phyloP scores from a whole-genome alignment of 2,113 vertebrate genomes.

The Strix aluco region DNA sequence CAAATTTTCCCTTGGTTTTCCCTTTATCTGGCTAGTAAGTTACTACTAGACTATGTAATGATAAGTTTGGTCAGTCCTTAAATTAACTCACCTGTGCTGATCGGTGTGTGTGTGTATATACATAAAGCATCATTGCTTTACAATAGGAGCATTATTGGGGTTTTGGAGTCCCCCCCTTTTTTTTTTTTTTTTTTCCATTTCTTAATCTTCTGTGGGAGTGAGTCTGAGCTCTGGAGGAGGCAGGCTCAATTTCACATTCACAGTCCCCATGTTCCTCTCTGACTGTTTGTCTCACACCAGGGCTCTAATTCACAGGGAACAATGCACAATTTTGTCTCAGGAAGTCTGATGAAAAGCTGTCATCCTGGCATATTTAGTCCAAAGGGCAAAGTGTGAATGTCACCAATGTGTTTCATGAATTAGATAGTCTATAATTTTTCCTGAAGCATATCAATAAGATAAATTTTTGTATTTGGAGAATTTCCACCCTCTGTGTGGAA shows the following conservation, averaged over 20 bases:
- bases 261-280: fast-evolving
- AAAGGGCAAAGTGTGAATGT: neutral
- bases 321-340: neutral
- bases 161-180: neutral
- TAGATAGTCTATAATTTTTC: neutral
- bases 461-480: neutral
- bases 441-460: neutral
- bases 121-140: neutral
- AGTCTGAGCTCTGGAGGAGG: neutral
- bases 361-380: neutral
- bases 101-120: neutral
- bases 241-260: neutral
- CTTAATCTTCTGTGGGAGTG: neutral
- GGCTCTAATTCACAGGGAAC: neutral
- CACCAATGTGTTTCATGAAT: neutral
- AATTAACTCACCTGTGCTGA: neutral
- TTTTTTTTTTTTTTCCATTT: neutral
- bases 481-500: neutral
- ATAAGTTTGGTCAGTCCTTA: neutral
- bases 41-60: neutral
- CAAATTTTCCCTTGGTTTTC: neutral
- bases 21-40: neutral
- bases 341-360: neutral
- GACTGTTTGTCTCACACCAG: neutral
- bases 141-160: neutral